Conservation (phyloP, 2,797 vertebrate genomes). For the Loriculus beryllinus region DNA sequence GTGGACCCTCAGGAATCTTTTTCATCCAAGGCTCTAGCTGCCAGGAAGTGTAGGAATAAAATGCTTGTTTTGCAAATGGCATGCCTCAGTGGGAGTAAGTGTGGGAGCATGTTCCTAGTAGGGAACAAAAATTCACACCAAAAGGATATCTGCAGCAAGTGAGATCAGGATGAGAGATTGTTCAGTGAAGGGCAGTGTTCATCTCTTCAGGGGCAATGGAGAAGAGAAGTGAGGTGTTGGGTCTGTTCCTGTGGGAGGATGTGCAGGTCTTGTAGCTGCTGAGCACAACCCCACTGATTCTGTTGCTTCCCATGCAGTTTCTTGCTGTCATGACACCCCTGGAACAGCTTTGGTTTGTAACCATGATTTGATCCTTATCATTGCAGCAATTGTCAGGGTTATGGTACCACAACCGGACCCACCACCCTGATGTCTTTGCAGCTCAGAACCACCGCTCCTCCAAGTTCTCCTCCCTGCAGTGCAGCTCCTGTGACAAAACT, state of each 20-base stretch:
- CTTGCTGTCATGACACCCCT: background rate
- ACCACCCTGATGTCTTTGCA: constrained; percentile 84
- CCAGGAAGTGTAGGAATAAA: background rate
- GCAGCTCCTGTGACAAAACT: constrained; percentile 83
- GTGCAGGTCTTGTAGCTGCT: background rate
- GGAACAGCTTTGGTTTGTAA: background rate
- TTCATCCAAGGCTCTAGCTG: background rate
- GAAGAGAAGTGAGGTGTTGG: background rate
- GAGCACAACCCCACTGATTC: background rate
- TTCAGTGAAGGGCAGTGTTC: background rate
- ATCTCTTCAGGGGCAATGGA: background rate
- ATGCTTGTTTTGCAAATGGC: background rate
- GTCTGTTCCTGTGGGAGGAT: background rate
- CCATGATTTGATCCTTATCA: background rate
- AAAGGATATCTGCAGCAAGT: background rate
- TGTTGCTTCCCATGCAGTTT: background rate
- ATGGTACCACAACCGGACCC: constrained; percentile 92
- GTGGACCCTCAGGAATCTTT: background rate
- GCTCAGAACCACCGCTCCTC: constrained; percentile 81
- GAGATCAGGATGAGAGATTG: background rate
- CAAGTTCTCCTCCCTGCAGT: constrained; percentile 81
- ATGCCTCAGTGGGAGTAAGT: background rate
- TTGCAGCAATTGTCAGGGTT: constrained; percentile 89
- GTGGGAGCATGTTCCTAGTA: background rate
- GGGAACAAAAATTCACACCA: background rate